Evolutionary conservation across 1,140 invertebrate species (phyloP).

Genomic region (Atta cephalotes): DNA sequence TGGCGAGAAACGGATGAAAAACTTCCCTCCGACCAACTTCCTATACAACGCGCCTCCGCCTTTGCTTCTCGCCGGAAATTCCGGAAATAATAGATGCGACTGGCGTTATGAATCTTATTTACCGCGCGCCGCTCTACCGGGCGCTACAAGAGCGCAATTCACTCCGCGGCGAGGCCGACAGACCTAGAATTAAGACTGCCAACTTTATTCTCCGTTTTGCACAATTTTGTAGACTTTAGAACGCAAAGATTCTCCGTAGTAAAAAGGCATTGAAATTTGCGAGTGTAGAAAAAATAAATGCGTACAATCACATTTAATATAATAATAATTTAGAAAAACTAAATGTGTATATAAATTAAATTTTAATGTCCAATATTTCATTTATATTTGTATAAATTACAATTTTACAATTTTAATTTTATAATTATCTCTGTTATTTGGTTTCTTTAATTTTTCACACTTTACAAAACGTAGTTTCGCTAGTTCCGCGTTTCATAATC

Average conservation of each 20-base stretch:
- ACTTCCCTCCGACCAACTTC: constrained; percentile 65
- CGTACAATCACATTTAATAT: not conserved
- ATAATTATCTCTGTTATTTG: too few relatives aligned
- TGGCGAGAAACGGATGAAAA: constrained; percentile 67
- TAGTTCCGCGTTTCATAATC: not conserved
- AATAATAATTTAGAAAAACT: not conserved
- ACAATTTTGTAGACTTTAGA: constrained; percentile 5
- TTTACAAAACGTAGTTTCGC: not conserved
- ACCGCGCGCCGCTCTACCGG: constrained; percentile 40
- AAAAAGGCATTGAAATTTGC: not conserved
- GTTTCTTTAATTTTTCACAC: not conserved
- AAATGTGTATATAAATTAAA: not conserved
- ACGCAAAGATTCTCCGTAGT: not conserved
- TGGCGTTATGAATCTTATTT: constrained; percentile 71
- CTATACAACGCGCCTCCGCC: constrained; percentile 59
- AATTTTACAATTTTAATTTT: not conserved
- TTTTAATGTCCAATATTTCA: not conserved
- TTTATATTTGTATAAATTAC: not conserved
- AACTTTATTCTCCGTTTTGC: constrained; percentile 20
- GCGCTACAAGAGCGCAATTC: constrained; percentile 44
- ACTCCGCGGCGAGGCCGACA: constrained; percentile 27
- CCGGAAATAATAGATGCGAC: constrained; percentile 67
- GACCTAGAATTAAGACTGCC: constrained; percentile 35
- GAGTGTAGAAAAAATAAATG: not conserved
- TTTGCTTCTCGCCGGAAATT: constrained; percentile 42